phyloP scores from a whole-genome alignment of 2,888 invertebrate species.

The Meganola albula region DNA sequence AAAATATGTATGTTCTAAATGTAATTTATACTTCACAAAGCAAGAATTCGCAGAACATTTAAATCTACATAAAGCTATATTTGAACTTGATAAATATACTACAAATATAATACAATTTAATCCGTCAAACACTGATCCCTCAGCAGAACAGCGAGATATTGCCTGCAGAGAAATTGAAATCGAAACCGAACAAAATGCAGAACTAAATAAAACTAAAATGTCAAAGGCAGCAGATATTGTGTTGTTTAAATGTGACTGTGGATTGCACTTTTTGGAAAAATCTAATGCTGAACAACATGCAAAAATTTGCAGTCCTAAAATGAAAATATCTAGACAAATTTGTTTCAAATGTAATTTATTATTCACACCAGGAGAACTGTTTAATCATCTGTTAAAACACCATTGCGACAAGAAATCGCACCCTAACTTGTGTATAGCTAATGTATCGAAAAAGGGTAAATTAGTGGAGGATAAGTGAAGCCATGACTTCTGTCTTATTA shows the following conservation, averaged over 20 bases:
- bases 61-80: conserved; percentile 41
- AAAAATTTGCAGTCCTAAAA: conserved; percentile 32
- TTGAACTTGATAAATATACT: conserved; percentile 39
- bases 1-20: conserved; percentile 41
- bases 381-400: conserved; percentile 50
- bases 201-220: too few species aligned
- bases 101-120: conserved; percentile 39
- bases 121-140: conserved; percentile 1
- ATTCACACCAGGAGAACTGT: conserved; percentile 49
- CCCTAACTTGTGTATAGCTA: conserved; percentile 40
- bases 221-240: too few species aligned
- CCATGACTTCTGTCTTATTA: too few species aligned
- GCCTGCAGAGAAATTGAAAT: too few species aligned
- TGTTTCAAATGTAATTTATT: conserved; percentile 54
- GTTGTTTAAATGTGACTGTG: conserved; percentile 46
- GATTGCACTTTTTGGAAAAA: conserved; percentile 46
- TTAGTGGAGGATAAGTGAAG: too few species aligned
- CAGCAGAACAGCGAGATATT: too few species aligned
- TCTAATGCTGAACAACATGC: conserved; percentile 36
- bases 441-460: conserved; percentile 20
- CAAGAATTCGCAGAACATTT: conserved; percentile 39
- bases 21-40: conserved; percentile 41
- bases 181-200: neutral
- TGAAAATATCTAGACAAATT: conserved; percentile 38
- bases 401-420: conserved; percentile 43